These are phyloP conservation scores for Clarias gariepinus DNA, from an alignment of 2,113 vertebrate genomes.

Conservation along the genomic window DNA sequence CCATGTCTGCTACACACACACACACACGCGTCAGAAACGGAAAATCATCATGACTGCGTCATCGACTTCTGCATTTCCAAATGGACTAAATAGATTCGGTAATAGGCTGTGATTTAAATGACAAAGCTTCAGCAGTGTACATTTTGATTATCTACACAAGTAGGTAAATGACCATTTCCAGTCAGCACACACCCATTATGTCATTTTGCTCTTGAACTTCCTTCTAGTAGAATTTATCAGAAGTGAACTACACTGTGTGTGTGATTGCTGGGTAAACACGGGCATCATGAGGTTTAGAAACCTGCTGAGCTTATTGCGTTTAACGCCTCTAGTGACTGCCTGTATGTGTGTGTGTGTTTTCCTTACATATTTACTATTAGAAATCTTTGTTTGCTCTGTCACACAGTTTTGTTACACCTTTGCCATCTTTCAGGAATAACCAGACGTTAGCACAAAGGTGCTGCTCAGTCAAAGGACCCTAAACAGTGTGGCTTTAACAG, in stretches of 20 bases:
- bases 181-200: neutral
- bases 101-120: constrained; percentile 2
- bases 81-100: neutral
- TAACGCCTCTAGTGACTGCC: neutral
- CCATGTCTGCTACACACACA: constrained; percentile 77
- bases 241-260: neutral
- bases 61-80: neutral
- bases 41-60: neutral
- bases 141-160: neutral
- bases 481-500: neutral
- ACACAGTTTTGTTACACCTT: constrained; percentile 1
- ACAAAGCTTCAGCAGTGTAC: neutral
- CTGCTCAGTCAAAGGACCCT: neutral
- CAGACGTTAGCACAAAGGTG: neutral
- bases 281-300: neutral
- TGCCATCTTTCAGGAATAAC: neutral
- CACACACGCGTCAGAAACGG: neutral
- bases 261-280: neutral
- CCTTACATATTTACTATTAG: neutral
- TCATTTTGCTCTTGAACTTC: neutral
- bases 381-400: neutral
- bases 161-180: constrained; percentile 3
- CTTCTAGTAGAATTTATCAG: constrained; percentile 2
- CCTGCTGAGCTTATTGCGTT: constrained; percentile 3
- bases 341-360: constrained; percentile 16